These are phyloP conservation scores for Alloplasta piceator DNA, from an alignment of 2,888 invertebrate species.

Conservation along the genomic window DNA sequence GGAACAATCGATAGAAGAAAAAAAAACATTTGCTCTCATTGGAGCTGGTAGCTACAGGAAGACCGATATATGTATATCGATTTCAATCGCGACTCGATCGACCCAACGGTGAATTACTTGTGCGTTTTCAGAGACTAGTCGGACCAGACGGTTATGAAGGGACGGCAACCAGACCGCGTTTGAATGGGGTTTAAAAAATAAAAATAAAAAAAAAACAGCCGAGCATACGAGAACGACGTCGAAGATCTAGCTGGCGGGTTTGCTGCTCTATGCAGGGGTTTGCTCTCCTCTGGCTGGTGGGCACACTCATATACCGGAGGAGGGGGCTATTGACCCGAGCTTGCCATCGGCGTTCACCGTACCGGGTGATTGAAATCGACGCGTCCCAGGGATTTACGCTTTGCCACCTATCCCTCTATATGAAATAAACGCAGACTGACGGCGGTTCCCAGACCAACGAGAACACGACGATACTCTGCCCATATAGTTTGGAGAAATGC, in stretches of 20 bases:
- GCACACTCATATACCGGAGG: conserved; percentile 13
- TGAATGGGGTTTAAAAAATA: conserved; percentile 3
- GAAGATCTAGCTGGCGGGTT: conserved; percentile 50
- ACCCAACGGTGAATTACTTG: conserved; percentile 74
- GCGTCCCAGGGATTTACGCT: conserved; percentile 73
- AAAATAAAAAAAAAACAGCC: conserved; percentile 22
- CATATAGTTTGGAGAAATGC: too few species aligned
- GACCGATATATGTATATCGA: conserved; percentile 67
- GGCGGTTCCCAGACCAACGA: conserved; percentile 23
- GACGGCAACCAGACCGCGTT: conserved; percentile 26
- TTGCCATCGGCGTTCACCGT: conserved; percentile 74
- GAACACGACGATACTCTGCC: conserved; percentile 11
- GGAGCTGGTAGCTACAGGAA: conserved; percentile 18
- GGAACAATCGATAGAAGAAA: too few species aligned
- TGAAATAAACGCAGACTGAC: conserved; percentile 15
- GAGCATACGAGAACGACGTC: conserved; percentile 41
- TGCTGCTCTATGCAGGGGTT: conserved; percentile 14
- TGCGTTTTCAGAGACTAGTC: conserved; percentile 64
- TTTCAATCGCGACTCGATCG: conserved; percentile 79
- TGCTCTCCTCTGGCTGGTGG: conserved; percentile 24
- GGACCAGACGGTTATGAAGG: conserved; percentile 48
- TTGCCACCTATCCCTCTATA: conserved; percentile 19
- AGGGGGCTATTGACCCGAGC: conserved; percentile 74
- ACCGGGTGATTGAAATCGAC: conserved; percentile 77
- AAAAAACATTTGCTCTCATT: conserved; percentile 1